phyloP scores from a whole-genome alignment of 1,140 invertebrate species.

The Aphelenchoides avenae region DNA sequence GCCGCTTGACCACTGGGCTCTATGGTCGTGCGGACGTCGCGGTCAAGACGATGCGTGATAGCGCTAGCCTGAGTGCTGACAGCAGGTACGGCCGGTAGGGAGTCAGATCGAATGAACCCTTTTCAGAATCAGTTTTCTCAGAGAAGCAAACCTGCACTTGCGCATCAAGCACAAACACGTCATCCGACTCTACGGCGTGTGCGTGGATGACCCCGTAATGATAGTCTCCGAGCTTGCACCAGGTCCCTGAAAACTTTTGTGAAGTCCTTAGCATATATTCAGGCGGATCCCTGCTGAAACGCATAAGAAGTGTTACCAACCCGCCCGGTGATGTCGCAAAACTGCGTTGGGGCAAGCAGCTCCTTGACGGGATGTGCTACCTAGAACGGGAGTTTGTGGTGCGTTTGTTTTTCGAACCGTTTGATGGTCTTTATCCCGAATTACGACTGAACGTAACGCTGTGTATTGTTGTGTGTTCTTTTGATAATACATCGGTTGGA shows the following conservation, averaged over 20 bases:
- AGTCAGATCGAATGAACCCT: background rate
- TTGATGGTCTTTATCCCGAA: background rate
- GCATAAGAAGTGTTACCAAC: background rate
- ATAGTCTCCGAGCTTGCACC: slow-evolving; percentile 24
- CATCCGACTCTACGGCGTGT: slow-evolving; percentile 32
- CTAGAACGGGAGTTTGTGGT: slow-evolving; percentile 7
- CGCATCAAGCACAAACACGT: slow-evolving; percentile 8
- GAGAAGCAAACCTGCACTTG: slow-evolving; percentile 33
- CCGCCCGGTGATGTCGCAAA: background rate
- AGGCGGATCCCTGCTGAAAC: slow-evolving; percentile 20
- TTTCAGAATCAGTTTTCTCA: slow-evolving; percentile 21
- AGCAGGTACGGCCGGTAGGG: too few species aligned
- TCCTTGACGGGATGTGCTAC: slow-evolving; percentile 25
- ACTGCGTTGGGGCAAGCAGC: background rate
- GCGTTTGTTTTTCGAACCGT: background rate
- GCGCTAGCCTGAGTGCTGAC: too few species aligned
- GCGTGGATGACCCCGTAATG: slow-evolving; percentile 13
- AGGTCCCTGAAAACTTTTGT: background rate
- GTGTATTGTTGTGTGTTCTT: background rate
- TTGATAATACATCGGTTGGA: slow-evolving; percentile 62
- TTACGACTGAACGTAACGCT: background rate
- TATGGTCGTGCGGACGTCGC: slow-evolving; percentile 7
- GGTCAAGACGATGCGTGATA: slow-evolving; percentile 27
- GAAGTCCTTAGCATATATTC: background rate
- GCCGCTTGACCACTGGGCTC: slow-evolving; percentile 2